Evolutionary conservation across 1,140 invertebrate species (phyloP), one percentile per base, ranked within the genome.

Genomic region (Vanessa tameamea): DNA sequence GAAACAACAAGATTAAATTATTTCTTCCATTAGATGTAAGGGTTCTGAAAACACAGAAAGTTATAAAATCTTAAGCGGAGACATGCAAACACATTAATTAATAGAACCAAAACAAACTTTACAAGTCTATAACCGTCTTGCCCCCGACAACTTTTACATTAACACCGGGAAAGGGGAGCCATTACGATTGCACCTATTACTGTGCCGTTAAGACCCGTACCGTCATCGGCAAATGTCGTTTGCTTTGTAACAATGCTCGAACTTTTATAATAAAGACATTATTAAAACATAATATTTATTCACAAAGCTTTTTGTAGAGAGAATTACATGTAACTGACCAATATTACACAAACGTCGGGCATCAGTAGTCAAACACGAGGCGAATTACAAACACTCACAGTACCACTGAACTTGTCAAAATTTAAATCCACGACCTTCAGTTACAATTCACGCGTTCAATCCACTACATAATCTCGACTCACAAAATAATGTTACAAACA

Each of bases 31-130:
- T 47, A 55, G 20, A 63, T 48, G 23, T 51, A 74, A 64, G 48
- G 50, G 67, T 26, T 51, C 26, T 4, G 20, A 50, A 37, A 43
- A 48, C 55, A 23, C 47, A 53, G 66, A 65, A 75, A 55, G 77
- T 82, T 80, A 85, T 88, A 80, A 81, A 81, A 83, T 83, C 81
- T 82, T 80, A 83, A 87, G 71, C 74, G 78, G 75, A 82, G 82
- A 85, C 83, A 82, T 82, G 81, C 87, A 90, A 91, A 92, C 87
- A 88, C 83, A 89, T 90, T 87, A 91, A 90, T 92, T 92, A 89
- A 89, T 84, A 86, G 86, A 81, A 87, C 76, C 81, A 86, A 88
- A 83, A 87, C 83, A 88, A 91, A 90, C 85, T 91, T 91, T 79
- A 84, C 78, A 89, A 89, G 85, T 89, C 86, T 81, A 79, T 86